Percentiles rank a stretch among this genome's conserved stretches.
These are phyloP conservation scores for Echeneis naucrates DNA, from an alignment of 2,797 vertebrate genomes.

Conservation along the genomic window DNA sequence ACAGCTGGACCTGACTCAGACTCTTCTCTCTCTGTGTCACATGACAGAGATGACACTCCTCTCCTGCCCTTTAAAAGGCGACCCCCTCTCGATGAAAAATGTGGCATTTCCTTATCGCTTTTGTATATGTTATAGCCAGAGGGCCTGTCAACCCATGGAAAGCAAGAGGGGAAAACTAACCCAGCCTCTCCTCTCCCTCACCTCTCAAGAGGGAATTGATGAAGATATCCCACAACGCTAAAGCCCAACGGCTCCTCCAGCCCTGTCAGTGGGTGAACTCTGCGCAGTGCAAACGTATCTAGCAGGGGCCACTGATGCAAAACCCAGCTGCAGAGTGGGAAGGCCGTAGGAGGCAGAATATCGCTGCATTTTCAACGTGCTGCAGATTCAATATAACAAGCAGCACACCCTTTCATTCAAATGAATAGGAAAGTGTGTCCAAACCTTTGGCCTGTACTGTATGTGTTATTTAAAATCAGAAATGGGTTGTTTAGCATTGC, in stretches of 20 bases:
- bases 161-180: constrained; percentile 31
- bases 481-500: not conserved
- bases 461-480: not conserved
- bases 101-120: constrained; percentile 80
- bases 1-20: constrained; percentile 41
- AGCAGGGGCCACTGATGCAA: constrained; percentile 35
- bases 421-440: no score
- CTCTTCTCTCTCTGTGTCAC: constrained; percentile 8
- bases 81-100: constrained; percentile 61
- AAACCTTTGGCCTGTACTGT: no score
- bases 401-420: no score
- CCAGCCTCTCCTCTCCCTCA: constrained; percentile 21
- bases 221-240: constrained; percentile 81
- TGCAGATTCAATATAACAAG: not conserved
- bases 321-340: constrained; percentile 19
- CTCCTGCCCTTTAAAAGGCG: constrained; percentile 59
- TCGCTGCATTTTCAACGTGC: not conserved
- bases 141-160: constrained; percentile 46
- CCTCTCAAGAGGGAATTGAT: constrained; percentile 78
- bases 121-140: constrained; percentile 72
- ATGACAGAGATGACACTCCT: not conserved
- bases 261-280: constrained; percentile 69
- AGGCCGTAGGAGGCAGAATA: constrained; percentile 12
- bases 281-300: constrained; percentile 31
- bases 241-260: constrained; percentile 80